Conservation (phyloP, 2,113 vertebrate genomes). For the Centropus bengalensis region DNA sequence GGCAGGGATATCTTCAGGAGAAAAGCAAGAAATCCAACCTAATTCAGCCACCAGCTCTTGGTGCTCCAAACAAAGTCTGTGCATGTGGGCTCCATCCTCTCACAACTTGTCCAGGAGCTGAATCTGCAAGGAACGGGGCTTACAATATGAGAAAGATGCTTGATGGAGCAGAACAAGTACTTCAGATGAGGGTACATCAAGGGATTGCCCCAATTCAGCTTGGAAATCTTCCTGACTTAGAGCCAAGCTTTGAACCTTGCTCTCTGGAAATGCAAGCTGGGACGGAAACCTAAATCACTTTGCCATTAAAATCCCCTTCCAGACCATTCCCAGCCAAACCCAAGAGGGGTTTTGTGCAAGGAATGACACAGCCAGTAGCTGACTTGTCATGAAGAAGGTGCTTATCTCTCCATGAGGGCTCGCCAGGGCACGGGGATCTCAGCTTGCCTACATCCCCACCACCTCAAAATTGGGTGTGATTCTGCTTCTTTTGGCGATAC, state of each 20-base stretch:
- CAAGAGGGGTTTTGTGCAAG: neutral
- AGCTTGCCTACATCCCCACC: accelerated
- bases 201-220: neutral
- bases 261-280: neutral
- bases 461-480: neutral
- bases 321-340: neutral
- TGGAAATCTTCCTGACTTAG: neutral
- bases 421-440: neutral
- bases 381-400: neutral
- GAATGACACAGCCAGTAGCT: accelerated
- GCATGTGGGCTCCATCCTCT: accelerated
- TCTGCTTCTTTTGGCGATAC: neutral
- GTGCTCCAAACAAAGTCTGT: neutral
- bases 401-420: neutral
- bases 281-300: neutral
- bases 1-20: neutral
- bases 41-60: neutral
- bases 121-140: neutral
- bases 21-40: neutral
- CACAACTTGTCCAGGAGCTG: neutral
- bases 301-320: neutral
- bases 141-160: neutral
- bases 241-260: neutral
- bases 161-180: accelerated
- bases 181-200: neutral